Conservation (phyloP, 1,140 invertebrate genomes). For the Drosophila pachea region DNA sequence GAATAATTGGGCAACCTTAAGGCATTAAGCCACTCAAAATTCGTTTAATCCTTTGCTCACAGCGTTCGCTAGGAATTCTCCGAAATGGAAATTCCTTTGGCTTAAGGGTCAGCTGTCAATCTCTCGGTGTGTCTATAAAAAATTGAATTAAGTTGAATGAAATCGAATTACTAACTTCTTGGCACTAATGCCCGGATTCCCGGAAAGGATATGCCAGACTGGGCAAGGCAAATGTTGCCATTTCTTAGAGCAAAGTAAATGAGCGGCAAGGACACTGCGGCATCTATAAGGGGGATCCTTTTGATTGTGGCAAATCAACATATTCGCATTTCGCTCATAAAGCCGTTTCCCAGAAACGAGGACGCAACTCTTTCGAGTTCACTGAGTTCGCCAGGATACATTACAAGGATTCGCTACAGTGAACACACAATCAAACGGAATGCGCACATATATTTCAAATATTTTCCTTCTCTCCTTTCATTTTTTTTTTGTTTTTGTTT, state of each 20-base stretch:
- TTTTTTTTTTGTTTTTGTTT: not conserved
- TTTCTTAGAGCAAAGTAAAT: not conserved
- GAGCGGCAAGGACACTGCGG: not conserved
- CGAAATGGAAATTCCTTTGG: too few species aligned
- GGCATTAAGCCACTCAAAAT: too few species aligned
- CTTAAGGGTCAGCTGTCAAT: too few species aligned
- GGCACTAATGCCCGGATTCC: too few species aligned
- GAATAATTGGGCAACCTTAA: too few species aligned
- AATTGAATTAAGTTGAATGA: too few species aligned
- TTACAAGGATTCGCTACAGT: not conserved
- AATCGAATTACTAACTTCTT: too few species aligned
- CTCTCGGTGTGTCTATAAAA: too few species aligned
- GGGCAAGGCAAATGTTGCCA: not conserved
- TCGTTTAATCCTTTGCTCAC: too few species aligned
- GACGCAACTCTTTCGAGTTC: slow-evolving; percentile 2
- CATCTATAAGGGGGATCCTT: not conserved
- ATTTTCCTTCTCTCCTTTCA: not conserved
- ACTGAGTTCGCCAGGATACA: not conserved
- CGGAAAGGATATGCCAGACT: not conserved
- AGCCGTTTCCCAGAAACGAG: not conserved
- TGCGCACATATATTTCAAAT: not conserved
- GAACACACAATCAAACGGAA: slow-evolving; percentile 3
- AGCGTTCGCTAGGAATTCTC: too few species aligned
- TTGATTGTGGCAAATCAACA: not conserved
- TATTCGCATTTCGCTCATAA: slow-evolving; percentile 1